phyloP scores from a whole-genome alignment of 1,140 invertebrate species.

The Mercenaria mercenaria region DNA sequence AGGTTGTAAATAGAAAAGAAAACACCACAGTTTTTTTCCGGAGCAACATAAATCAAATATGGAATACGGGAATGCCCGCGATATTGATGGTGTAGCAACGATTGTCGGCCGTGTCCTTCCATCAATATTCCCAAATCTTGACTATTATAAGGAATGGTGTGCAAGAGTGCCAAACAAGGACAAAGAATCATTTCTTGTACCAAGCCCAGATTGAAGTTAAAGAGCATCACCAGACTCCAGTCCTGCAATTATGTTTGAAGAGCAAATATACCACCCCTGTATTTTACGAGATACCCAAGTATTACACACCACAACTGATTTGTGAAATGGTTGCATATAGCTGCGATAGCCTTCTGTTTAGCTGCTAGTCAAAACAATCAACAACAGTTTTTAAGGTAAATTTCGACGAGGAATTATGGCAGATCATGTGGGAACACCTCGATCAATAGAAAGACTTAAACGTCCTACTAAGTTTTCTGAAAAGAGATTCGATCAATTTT shows the following conservation, averaged over 20 bases:
- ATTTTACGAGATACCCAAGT: background rate
- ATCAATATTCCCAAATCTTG: background rate
- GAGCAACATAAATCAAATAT: constrained; percentile 19
- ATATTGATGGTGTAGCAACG: constrained; percentile 24
- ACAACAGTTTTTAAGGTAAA: constrained; percentile 20
- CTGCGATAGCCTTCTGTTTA: background rate
- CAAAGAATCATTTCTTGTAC: constrained; percentile 2
- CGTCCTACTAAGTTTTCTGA: constrained; percentile 14
- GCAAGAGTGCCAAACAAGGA: background rate
- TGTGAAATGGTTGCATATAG: constrained; percentile 23
- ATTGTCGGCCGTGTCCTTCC: background rate
- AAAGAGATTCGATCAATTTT: background rate
- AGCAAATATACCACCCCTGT: background rate
- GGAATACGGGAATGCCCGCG: background rate
- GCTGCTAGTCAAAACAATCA: background rate
- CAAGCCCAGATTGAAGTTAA: background rate
- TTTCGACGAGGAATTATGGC: constrained; percentile 5
- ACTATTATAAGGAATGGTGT: constrained; percentile 17
- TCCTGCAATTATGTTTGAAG: constrained; percentile 2
- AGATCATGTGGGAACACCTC: background rate
- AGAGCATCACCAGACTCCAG: background rate
- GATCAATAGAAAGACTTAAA: background rate
- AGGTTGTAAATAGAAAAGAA: constrained; percentile 7
- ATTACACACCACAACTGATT: background rate
- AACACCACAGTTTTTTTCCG: background rate